These are phyloP conservation scores for Paradoxurus hermaphroditus DNA, from an alignment of 2,113 vertebrate genomes.

Conservation along the genomic window DNA sequence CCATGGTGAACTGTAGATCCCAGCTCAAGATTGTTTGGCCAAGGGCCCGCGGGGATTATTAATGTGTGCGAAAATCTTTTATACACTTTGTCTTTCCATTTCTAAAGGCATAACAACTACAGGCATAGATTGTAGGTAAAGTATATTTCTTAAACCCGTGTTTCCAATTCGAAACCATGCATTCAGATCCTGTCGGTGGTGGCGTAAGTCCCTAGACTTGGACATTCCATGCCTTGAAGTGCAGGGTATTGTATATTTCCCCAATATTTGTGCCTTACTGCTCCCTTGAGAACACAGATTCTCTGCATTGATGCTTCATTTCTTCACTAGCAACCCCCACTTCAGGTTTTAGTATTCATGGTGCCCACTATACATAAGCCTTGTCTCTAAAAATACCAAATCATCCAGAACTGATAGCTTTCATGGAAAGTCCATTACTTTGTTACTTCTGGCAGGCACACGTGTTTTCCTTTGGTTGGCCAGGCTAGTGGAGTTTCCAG, in stretches of 20 bases:
- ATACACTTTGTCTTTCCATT: not conserved
- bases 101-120: not conserved
- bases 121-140: not conserved
- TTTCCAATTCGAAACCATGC: not conserved
- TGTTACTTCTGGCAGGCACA: slow-evolving; percentile 61
- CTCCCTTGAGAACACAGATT: not conserved
- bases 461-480: slow-evolving; percentile 54
- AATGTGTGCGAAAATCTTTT: not conserved
- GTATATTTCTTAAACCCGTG: not conserved
- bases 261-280: not conserved
- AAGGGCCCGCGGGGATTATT: not conserved
- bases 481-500: slow-evolving; percentile 26
- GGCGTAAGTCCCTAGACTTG: not conserved
- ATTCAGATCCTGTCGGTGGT: not conserved
- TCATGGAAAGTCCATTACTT: slow-evolving; percentile 52
- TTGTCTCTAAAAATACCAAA: slow-evolving; percentile 60
- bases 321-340: not conserved
- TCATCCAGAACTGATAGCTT: slow-evolving; percentile 56
- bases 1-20: not conserved
- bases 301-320: not conserved
- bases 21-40: not conserved
- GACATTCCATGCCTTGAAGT: not conserved
- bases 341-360: not conserved
- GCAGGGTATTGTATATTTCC: not conserved
- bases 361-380: not conserved